phyloP scores from a whole-genome alignment of 2,888 invertebrate genomes.

The Nomada goodeniana region DNA sequence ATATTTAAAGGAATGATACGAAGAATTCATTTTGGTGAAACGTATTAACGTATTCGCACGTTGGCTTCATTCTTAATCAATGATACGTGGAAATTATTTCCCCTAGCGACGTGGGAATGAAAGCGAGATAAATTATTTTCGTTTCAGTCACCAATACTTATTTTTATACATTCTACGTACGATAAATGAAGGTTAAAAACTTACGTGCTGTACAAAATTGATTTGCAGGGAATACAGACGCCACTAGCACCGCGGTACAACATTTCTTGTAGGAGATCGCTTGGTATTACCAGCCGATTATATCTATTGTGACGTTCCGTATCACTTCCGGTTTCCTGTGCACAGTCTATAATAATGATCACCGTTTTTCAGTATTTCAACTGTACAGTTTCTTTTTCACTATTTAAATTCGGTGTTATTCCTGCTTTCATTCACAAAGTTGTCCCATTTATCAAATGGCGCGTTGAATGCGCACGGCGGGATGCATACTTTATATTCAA shows the following conservation, averaged over 20 bases:
- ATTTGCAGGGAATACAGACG: not conserved
- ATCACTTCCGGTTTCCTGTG: conserved; percentile 68
- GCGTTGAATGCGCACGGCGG: conserved; percentile 22
- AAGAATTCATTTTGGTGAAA: too few species aligned
- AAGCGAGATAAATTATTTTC: too few species aligned
- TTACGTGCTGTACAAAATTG: not conserved
- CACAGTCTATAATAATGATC: conserved; percentile 26
- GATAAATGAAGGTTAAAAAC: not conserved
- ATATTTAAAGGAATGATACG: too few species aligned
- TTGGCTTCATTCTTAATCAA: too few species aligned
- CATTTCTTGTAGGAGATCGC: conserved; percentile 22
- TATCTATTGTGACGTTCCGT: conserved; percentile 36
- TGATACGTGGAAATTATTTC: too few species aligned
- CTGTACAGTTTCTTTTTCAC: conserved; percentile 7
- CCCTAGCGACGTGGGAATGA: too few species aligned
- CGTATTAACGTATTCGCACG: too few species aligned
- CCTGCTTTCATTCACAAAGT: conserved; percentile 29
- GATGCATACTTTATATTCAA: conserved; percentile 24
- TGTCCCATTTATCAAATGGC: conserved; percentile 41
- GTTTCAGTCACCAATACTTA: too few species aligned
- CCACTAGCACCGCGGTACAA: not conserved
- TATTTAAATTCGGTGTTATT: conserved; percentile 21
- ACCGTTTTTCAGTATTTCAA: not conserved
- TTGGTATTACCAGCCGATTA: conserved; percentile 17
- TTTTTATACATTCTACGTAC: too few species aligned